A percentile compares a stretch with the other conserved stretches of the same genome.
Conservation (phyloP, 2,888 invertebrate genomes). For the Augochlorella aurata region DNA sequence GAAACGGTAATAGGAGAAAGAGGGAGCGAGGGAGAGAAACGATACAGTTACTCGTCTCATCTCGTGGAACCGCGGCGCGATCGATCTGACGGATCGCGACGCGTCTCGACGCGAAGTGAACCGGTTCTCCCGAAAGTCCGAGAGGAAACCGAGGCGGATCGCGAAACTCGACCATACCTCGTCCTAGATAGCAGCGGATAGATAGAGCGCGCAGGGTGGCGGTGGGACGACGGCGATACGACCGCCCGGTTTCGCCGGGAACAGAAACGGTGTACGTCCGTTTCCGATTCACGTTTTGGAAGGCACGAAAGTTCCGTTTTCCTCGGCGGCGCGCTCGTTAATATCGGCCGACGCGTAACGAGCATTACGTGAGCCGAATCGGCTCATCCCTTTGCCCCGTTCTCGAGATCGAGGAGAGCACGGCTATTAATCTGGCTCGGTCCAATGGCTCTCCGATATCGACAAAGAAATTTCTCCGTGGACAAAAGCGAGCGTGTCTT, state of each 20-base stretch:
- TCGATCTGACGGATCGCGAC: slow-evolving; percentile 45
- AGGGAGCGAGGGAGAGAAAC: neutral
- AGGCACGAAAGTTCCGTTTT: slow-evolving; percentile 66
- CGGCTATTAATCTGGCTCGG: slow-evolving; percentile 69
- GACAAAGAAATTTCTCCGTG: slow-evolving; percentile 68
- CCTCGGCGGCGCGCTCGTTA: slow-evolving; percentile 65
- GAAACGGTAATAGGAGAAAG: neutral
- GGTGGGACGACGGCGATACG: neutral
- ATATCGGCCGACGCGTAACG: slow-evolving; percentile 71
- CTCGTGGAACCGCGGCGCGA: slow-evolving; percentile 6
- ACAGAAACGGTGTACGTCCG: slow-evolving; percentile 54
- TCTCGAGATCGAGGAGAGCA: slow-evolving; percentile 52
- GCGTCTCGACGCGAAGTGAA: neutral
- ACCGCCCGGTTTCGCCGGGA: slow-evolving; percentile 2
- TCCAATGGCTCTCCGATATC: slow-evolving; percentile 67
- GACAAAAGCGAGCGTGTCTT: slow-evolving; percentile 68
- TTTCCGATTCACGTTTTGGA: slow-evolving; percentile 70
- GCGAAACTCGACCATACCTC: slow-evolving; percentile 35
- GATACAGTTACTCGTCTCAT: neutral
- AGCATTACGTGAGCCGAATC: slow-evolving; percentile 72
- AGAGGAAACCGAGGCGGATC: slow-evolving; percentile 20
- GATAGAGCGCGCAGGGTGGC: neutral
- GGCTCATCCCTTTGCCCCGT: slow-evolving; percentile 59
- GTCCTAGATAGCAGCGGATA: neutral
- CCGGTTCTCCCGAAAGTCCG: slow-evolving; percentile 5